Percentiles rank a stretch among this genome's conserved stretches.
Conservation (phyloP, 1,140 invertebrate genomes). For the Laodelphax striatellus region DNA sequence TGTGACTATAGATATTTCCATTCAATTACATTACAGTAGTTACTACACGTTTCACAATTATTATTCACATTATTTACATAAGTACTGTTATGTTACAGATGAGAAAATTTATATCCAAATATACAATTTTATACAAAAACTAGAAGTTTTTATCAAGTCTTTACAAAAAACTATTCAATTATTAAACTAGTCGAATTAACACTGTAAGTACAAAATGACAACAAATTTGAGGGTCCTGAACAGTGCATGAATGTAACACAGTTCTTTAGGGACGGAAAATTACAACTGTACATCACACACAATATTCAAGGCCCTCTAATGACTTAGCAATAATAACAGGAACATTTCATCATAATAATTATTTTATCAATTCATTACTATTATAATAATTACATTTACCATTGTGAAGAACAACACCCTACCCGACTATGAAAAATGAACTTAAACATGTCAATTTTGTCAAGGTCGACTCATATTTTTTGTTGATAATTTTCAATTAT, state of each 20-base stretch:
- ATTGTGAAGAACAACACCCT: conserved; percentile 3
- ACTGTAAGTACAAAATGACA: conserved; percentile 15
- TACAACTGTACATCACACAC: no score
- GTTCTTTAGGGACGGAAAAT: no score
- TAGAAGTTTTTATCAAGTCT: conserved; percentile 10
- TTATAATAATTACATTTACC: conserved; percentile 15
- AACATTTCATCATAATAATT: conserved; percentile 31
- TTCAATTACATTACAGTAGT: neutral
- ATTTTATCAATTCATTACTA: conserved; percentile 21
- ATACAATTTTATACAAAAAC: conserved; percentile 15
- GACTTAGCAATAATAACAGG: conserved; percentile 36
- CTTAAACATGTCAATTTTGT: no score
- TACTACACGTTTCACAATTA: conserved; percentile 3
- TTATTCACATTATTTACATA: neutral
- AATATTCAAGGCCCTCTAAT: conserved; percentile 20
- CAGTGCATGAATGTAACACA: no score
- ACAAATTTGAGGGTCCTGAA: neutral
- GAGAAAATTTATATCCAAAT: neutral
- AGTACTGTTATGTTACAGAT: no score
- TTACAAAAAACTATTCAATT: conserved; percentile 6
- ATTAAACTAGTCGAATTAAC: conserved; percentile 11
- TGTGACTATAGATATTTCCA: no score
- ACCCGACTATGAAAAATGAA: no score
- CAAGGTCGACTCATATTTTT: no score
- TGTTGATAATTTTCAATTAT: no score